phyloP scores from a whole-genome alignment of 1,140 invertebrate genomes.

The Oryctes rhinoceros region DNA sequence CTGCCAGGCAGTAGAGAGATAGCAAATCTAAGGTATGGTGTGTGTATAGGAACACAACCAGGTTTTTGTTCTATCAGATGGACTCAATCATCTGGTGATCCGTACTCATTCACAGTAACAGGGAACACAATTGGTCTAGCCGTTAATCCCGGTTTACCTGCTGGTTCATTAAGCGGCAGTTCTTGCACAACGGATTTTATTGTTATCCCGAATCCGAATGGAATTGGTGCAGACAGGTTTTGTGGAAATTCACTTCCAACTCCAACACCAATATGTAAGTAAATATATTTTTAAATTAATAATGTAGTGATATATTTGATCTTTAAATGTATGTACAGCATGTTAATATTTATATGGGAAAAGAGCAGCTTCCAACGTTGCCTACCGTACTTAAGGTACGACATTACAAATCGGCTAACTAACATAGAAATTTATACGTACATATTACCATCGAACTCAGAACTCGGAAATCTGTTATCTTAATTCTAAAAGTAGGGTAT shows the following conservation, averaged over 20 bases:
- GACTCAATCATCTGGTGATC: slow-evolving; percentile 63
- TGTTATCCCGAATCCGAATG: slow-evolving; percentile 68
- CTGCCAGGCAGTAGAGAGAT: slow-evolving; percentile 73
- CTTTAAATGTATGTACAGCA: too few species aligned
- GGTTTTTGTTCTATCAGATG: slow-evolving; percentile 77
- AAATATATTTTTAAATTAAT: slow-evolving; percentile 16
- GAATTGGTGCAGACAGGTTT: slow-evolving; percentile 69
- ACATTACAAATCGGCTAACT: too few species aligned
- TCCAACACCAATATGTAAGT: slow-evolving; percentile 72
- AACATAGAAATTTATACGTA: too few species aligned
- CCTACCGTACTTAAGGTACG: too few species aligned
- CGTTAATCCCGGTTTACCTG: slow-evolving; percentile 68
- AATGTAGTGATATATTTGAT: too few species aligned
- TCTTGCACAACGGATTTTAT: slow-evolving; percentile 77
- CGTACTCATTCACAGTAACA: slow-evolving; percentile 72
- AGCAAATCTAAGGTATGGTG: slow-evolving; percentile 77
- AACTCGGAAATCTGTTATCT: too few species aligned
- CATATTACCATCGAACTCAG: too few species aligned
- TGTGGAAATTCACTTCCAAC: slow-evolving; percentile 75
- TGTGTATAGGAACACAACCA: slow-evolving; percentile 72
- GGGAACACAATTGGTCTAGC: slow-evolving; percentile 62
- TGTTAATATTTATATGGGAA: too few species aligned
- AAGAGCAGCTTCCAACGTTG: too few species aligned
- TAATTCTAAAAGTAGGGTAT: too few species aligned
- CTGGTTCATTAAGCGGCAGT: slow-evolving; percentile 64